Evolutionary conservation across 1,140 invertebrate genomes (phyloP), one percentile per base, ranked within the genome.

Genomic region (Pseudobourletiella spinata): DNA sequence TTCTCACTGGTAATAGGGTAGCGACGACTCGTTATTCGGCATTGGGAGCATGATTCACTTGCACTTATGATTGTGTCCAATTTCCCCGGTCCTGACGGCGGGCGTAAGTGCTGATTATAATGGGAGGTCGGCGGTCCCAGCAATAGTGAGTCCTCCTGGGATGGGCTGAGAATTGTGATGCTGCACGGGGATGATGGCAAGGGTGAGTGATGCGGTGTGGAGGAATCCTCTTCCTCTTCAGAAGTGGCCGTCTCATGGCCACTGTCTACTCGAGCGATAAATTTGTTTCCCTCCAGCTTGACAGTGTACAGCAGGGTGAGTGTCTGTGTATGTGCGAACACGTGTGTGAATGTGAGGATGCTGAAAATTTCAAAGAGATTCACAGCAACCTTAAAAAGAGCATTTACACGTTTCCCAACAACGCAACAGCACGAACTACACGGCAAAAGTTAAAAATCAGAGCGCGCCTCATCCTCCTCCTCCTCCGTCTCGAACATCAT

Each of bases 221-320:
- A 22, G 22, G 28, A 32, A 22, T 57, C 54, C n/a, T n/a, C n/a
- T 15, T 57, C 54, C 22, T 48, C 44, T 11, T 48, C 44, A 4
- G 20, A 22, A 22, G 54, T 57, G 3, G 77, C 70, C 26, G 77
- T 78, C 67, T 79, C 77, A 65, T 76, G 77, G 26, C 77, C 77
- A 68, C 77, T 79, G 73, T 79, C 77, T 61, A 76, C 75, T 35
- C 51, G 24, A 20, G 60, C 60, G 26, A 57, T 63, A 39, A 39
- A 11, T 11, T 11, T n/a, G n/a, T n/a, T n/a, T n/a, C n/a, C n/a
- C n/a, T 50, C 46, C 46, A 50, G 11, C 8, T 18, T 50, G 14
- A 50, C n/a, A 11, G 11, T 39, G 35, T 39, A 39, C 11, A 39
- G n/a, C 35, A 39, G 35, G n/a, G n/a, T n/a, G n/a, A n/a, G n/a